Evolutionary conservation across 37 sponge, comb jelly and placozoan genomes (phyloP), one percentile per base, ranked within the genome.

Genomic region (Halisarca cf. caerulea): DNA sequence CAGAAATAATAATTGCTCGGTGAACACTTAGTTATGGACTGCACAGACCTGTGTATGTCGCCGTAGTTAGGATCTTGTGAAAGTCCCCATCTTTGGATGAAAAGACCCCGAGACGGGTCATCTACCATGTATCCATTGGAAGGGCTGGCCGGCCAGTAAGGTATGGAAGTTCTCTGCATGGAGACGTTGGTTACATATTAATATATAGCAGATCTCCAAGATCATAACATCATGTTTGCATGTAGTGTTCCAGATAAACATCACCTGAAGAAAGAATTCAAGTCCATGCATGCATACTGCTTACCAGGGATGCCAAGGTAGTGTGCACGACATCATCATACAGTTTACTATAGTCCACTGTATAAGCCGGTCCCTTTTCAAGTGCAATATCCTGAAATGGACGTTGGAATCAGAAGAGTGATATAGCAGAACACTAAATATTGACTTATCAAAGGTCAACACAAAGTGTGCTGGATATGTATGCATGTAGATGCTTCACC

Each of bases 111-210:
- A 9, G 66, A 79, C 5, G 62, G 45, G 57, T 93, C 90, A 37
- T 87, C 88, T 0, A 91, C 88, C 11, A 94, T 61, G 27, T 64
- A 66, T 15, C 97, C 97, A 79, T 94, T 97, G 25, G 97, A 94
- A 18, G 97, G 95, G 66, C 95, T 92, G 32, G 95, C 83, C 0
- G 97, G 97, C 97, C 97, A 97, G 78, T 88, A 94, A 24, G 89
- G 86, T 0, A 47, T 47, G 51, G 6, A 14, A 11, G 51, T 47
- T 11, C 11, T 14, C 6, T 47, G 51, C 51, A 47, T n/a, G n/a
- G n/a, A n/a, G n/a, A n/a, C n/a, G n/a, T n/a, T n/a, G n/a, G n/a
- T n/a, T n/a, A n/a, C n/a, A n/a, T n/a, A n/a, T n/a, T n/a, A n/a
- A n/a, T n/a, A n/a, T n/a, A n/a, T n/a, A n/a, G n/a, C n/a, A n/a